A percentile compares a stretch with the other conserved stretches of the same genome.
Conservation (phyloP, 2,888 invertebrate species). For the Andrena camellia region DNA sequence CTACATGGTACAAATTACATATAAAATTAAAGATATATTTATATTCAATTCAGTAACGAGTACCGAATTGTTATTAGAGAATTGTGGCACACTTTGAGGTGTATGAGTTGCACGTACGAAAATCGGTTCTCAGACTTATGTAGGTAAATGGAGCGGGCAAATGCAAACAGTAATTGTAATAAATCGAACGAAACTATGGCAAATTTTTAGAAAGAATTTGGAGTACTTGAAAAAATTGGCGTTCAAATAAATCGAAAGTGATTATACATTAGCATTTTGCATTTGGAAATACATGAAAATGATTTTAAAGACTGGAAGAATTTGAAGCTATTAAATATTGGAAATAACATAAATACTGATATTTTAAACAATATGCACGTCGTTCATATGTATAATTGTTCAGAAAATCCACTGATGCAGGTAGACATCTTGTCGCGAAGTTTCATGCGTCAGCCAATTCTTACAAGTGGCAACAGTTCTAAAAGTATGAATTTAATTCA, state of each 20-base stretch:
- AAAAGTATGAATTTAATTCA: conserved; percentile 20
- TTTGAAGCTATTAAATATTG: not conserved
- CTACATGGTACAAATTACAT: conserved; percentile 46
- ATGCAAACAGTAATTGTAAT: not conserved
- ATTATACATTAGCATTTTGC: not conserved
- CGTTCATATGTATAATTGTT: conserved; percentile 16
- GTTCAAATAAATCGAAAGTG: conserved; percentile 2
- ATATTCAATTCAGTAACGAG: conserved; percentile 17
- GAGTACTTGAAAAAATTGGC: not conserved
- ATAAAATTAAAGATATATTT: conserved; percentile 47
- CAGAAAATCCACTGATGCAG: conserved; percentile 8
- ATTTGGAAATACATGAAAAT: not conserved
- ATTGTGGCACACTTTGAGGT: conserved; percentile 55
- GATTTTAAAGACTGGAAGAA: not conserved
- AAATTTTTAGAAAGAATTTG: not conserved
- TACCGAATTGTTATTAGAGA: conserved; percentile 26
- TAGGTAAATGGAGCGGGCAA: conserved; percentile 8
- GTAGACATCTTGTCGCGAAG: not conserved
- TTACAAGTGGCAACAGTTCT: conserved; percentile 12
- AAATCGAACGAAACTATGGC: not conserved
- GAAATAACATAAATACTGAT: conserved; percentile 9
- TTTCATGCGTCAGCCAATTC: conserved; percentile 12
- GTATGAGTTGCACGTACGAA: conserved; percentile 21
- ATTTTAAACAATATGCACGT: conserved; percentile 5
- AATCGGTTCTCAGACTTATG: conserved; percentile 4